Evolutionary conservation across 2,888 invertebrate species (phyloP).

Genomic region (Lochmaea capreae): DNA sequence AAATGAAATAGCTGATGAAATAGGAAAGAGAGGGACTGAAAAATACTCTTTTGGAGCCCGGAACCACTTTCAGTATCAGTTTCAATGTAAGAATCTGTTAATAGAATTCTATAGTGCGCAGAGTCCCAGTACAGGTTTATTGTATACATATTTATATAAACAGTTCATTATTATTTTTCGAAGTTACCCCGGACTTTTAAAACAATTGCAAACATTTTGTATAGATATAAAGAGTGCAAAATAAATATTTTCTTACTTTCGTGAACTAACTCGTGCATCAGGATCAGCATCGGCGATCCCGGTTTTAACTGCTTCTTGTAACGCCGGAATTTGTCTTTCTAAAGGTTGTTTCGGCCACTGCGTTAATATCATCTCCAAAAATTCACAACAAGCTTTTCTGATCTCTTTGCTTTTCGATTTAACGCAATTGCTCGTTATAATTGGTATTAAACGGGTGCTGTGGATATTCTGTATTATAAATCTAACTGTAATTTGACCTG

Average conservation of each 20-base stretch:
- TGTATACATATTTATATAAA: too few species aligned
- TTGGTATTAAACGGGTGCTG: conserved; percentile 82
- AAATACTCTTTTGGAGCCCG: too few species aligned
- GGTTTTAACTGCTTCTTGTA: conserved; percentile 86
- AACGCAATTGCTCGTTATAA: conserved; percentile 79
- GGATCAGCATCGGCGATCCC: conserved; percentile 95
- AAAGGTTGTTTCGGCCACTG: conserved; percentile 88
- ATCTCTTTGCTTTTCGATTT: conserved; percentile 94
- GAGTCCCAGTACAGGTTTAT: too few species aligned
- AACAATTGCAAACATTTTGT: too few species aligned
- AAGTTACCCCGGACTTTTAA: too few species aligned
- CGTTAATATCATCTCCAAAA: conserved; percentile 84
- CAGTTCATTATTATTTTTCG: too few species aligned
- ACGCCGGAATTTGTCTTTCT: conserved; percentile 80
- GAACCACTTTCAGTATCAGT: too few species aligned
- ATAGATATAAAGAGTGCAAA: too few species aligned
- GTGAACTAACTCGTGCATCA: conserved; percentile 83
- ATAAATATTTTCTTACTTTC: conserved; percentile 72
- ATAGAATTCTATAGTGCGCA: too few species aligned
- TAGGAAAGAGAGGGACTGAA: too few species aligned
- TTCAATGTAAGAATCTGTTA: too few species aligned
- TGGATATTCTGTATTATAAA: conserved; percentile 90
- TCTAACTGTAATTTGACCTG: conserved; percentile 86
- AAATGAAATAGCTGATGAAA: too few species aligned
- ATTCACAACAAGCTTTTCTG: conserved; percentile 81